phyloP scores from a whole-genome alignment of 2,113 vertebrate genomes.

The Charina bottae region DNA sequence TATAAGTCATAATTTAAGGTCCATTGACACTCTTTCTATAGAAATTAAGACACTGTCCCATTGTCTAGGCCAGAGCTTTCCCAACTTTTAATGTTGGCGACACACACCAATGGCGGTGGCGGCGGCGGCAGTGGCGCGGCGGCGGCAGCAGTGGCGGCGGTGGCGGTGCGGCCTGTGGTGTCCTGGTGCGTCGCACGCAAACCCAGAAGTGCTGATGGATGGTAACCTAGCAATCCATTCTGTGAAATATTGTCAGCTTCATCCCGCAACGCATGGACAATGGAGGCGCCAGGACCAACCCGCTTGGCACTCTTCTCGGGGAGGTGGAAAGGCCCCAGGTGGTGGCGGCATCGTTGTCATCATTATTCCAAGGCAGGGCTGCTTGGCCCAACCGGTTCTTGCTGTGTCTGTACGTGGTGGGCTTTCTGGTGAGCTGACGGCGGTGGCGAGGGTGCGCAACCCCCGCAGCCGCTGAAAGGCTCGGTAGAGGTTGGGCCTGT shows the following conservation, averaged over 20 bases:
- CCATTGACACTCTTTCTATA: too few species aligned
- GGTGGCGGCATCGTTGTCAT: background rate
- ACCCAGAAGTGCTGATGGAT: too few species aligned
- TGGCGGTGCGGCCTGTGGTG: too few species aligned
- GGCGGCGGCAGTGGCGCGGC: too few species aligned
- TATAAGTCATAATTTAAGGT: too few species aligned
- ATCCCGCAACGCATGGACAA: constrained; percentile 36
- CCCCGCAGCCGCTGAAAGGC: background rate
- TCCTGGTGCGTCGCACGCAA: too few species aligned
- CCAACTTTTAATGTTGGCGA: too few species aligned
- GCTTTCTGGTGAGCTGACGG: constrained; percentile 76
- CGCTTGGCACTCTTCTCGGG: background rate
- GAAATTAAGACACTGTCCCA: too few species aligned
- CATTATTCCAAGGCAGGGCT: background rate
- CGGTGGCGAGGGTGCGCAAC: too few species aligned
- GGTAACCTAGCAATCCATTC: background rate
- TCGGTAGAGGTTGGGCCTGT: background rate
- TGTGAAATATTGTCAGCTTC: background rate
- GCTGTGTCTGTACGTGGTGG: constrained; percentile 71
- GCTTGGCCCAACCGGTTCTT: constrained; percentile 36
- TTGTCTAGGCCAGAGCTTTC: too few species aligned
- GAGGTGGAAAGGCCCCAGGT: background rate
- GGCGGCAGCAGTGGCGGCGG: too few species aligned
- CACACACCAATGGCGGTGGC: too few species aligned
- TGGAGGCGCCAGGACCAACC: background rate